phyloP scores from a whole-genome alignment of 2,113 vertebrate genomes.

The Vombatus ursinus region DNA sequence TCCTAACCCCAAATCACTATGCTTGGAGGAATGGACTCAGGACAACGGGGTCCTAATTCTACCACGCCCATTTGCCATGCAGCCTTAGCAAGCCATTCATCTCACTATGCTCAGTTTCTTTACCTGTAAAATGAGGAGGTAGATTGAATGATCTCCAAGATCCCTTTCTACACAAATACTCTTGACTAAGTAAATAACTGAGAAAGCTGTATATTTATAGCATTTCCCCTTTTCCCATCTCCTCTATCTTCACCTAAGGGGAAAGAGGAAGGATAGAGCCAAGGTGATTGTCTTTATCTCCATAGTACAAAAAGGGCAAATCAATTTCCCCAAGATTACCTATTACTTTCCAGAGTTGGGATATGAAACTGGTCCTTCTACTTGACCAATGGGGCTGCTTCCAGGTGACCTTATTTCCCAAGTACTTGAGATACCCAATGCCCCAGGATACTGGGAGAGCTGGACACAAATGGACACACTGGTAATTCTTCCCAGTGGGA shows the following conservation, averaged over 20 bases:
- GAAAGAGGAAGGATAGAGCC: background rate
- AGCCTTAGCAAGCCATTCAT: background rate
- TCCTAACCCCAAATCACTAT: background rate
- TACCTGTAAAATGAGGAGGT: background rate
- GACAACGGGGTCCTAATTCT: background rate
- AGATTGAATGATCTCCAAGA: background rate
- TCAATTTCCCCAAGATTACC: background rate
- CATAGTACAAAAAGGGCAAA: background rate
- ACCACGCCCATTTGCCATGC: background rate
- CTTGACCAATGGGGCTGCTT: background rate
- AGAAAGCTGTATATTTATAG: background rate
- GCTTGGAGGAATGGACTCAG: background rate
- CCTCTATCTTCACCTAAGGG: background rate
- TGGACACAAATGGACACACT: background rate
- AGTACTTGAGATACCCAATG: constrained; percentile 5
- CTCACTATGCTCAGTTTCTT: background rate
- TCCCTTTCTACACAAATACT: background rate
- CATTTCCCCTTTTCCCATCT: background rate
- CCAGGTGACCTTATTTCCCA: background rate
- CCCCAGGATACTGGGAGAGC: background rate
- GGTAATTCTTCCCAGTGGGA: background rate
- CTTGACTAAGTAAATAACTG: background rate
- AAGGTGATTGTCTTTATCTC: background rate
- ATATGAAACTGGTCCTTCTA: background rate
- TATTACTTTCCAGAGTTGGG: background rate